Evolutionary conservation across 2,888 invertebrate species (phyloP).

Genomic region (Xestia ashworthii): DNA sequence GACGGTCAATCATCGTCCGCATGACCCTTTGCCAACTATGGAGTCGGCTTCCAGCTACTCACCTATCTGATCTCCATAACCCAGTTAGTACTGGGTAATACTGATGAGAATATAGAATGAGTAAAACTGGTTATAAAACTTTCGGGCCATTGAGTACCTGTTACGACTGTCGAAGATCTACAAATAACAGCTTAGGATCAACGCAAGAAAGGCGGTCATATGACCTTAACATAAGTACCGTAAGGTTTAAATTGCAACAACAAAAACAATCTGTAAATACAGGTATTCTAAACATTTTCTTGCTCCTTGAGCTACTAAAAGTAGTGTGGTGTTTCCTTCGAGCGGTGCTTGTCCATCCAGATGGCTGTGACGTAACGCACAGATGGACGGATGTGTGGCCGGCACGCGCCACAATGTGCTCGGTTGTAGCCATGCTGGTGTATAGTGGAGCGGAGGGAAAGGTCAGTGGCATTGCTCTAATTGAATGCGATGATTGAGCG

Average conservation of each 20-base stretch:
- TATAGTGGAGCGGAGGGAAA: background rate
- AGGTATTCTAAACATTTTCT: constrained; percentile 18
- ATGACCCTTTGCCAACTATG: background rate
- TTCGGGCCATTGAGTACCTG: background rate
- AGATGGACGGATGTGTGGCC: constrained; percentile 55
- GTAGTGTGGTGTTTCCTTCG: constrained; percentile 19
- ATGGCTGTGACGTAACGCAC: constrained; percentile 51
- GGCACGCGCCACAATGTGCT: constrained; percentile 31
- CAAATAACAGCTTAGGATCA: background rate
- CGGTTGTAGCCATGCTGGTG: constrained; percentile 14
- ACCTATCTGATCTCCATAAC: background rate
- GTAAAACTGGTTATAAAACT: background rate
- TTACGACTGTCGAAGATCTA: background rate
- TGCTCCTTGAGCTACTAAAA: constrained; percentile 21
- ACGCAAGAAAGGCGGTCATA: no score
- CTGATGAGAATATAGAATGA: no score
- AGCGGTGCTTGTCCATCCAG: constrained; percentile 19
- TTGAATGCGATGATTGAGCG: constrained; percentile 17
- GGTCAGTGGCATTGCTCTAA: constrained; percentile 51
- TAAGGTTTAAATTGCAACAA: background rate
- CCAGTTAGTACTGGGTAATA: background rate
- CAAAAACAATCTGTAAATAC: background rate
- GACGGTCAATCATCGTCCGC: background rate
- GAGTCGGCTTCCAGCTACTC: background rate
- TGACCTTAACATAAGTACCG: background rate